Evolutionary conservation across 2,113 vertebrate genomes (phyloP), one percentile per base, ranked within the genome.

Genomic region (Hippocampus mohnikei): DNA sequence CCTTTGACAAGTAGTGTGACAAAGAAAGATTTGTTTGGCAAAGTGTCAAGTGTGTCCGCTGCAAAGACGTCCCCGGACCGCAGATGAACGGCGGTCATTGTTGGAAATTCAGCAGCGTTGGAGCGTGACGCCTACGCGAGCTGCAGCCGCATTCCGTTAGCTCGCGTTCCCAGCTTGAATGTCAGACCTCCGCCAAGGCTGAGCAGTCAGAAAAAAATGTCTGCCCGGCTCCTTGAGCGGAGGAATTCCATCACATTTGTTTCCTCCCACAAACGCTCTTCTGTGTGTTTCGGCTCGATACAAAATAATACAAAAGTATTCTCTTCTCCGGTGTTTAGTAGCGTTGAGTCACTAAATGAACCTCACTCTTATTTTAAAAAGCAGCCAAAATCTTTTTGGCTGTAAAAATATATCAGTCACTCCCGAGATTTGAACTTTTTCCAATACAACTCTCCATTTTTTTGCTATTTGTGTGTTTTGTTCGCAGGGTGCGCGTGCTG

Each of bases 401-500:
- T 6, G 5, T 37, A 37, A 37, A 37, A 37, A 37, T 37, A 13
- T 44, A 44, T 13, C 42, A 12, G 9, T 42, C 8, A 2, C 10
- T 8, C 10, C 41, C 9, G 2, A 42, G 41, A 3, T 44, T 44
- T 3, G 11, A 44, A 44, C 42, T 12, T 44, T 11, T 42, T 8
- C 8, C 8, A 42, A 42, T 8, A 11, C 41, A 12, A 48, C 15
- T 18, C 3, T 48, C 16, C 18, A 44, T 44, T 12, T 42, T 42
- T 12, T 37, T 37, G 33, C 33, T 37, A 37, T 37, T 37, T 0
- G 55, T 20, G 5, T 63, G 27, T 0, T 37, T 40, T 78, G 44
- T 58, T 50, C 40, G 1, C 72, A 99, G 97, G 87, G 96, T 98
- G 65, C 71, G 95, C 67, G 91, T 96, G 48, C 95, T 94, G 0